These are phyloP conservation scores for Heterochromis multidens DNA, from an alignment of 2,113 vertebrate species.

Conservation along the genomic window DNA sequence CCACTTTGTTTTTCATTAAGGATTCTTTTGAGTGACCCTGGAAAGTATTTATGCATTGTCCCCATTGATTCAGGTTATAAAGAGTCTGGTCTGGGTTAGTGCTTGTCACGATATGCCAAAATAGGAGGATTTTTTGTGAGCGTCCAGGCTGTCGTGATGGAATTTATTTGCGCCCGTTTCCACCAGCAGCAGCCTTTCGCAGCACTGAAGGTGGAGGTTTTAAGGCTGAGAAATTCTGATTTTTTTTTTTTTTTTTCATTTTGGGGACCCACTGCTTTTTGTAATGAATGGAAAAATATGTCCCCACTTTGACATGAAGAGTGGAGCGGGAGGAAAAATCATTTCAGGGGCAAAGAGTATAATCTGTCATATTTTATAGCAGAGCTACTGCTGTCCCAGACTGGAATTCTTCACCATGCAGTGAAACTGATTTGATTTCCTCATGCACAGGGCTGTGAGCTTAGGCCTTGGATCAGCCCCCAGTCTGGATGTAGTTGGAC, in stretches of 20 bases:
- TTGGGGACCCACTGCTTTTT: constrained; percentile 13
- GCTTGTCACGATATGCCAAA: constrained; percentile 31
- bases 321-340: constrained; percentile 53
- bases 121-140: constrained; percentile 13
- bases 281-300: constrained; percentile 62
- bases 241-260: background rate
- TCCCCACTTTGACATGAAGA: constrained; percentile 36
- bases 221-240: background rate
- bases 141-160: constrained; percentile 19
- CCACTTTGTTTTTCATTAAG: constrained; percentile 65
- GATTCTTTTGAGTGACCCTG: constrained; percentile 52
- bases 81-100: constrained; percentile 13
- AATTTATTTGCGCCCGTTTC: constrained; percentile 16
- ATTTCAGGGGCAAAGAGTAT: constrained; percentile 55
- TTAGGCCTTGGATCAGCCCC: constrained; percentile 17
- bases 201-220: background rate
- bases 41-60: constrained; percentile 49
- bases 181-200: constrained; percentile 2
- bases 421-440: constrained; percentile 72
- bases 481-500: constrained; percentile 22
- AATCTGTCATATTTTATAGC: constrained; percentile 68
- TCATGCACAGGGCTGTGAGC: constrained; percentile 45
- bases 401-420: constrained; percentile 61
- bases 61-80: constrained; percentile 43
- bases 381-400: constrained; percentile 57